Evolutionary conservation across 2,113 vertebrate genomes (phyloP).

Genomic region (Lichenostomus cassidix): DNA sequence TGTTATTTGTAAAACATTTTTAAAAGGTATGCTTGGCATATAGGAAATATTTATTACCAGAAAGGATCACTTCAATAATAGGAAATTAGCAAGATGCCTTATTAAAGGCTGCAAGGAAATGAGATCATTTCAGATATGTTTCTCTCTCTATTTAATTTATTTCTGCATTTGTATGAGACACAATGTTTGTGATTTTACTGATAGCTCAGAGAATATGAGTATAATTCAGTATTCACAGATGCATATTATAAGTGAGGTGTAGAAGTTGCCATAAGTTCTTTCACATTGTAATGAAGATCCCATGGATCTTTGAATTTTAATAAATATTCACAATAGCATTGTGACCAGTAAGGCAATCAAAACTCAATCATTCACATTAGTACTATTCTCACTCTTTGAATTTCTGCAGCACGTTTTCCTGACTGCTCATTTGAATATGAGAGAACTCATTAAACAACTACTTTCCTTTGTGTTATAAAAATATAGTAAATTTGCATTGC

Average conservation of each 20-base stretch:
- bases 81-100: background rate
- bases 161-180: background rate
- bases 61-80: background rate
- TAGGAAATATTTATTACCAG: background rate
- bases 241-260: background rate
- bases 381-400: conserved; percentile 27
- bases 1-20: background rate
- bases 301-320: background rate
- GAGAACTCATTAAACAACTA: conserved; percentile 15
- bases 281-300: conserved; percentile 13
- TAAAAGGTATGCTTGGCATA: background rate
- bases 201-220: background rate
- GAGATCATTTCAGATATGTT: background rate
- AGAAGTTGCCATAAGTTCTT: background rate
- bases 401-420: background rate
- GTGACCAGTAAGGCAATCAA: background rate
- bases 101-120: background rate
- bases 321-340: conserved; percentile 14
- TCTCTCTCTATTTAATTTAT: background rate
- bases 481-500: conserved; percentile 41
- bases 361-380: conserved; percentile 17
- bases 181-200: background rate
- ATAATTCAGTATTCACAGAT: background rate
- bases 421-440: conserved; percentile 40
- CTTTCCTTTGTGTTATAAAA: conserved; percentile 40